Percentiles rank a stretch among this genome's conserved stretches.
Evolutionary conservation across 2,113 vertebrate genomes (phyloP).

Genomic region (Turdus rufiventris): DNA sequence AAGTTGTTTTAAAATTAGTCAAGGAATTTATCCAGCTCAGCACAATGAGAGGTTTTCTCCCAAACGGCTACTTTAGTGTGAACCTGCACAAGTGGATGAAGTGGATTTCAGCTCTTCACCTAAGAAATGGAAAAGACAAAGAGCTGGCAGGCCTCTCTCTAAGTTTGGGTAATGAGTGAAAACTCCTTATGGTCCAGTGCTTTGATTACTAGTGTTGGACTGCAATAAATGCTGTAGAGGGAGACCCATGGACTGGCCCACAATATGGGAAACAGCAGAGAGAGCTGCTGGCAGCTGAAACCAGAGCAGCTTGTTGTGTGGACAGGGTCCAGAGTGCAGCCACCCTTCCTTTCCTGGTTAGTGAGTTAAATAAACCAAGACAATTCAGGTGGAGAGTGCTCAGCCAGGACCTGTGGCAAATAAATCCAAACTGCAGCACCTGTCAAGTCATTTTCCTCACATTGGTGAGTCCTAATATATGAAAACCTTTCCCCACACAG

Average conservation of each 20-base stretch:
- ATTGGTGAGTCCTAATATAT: neutral
- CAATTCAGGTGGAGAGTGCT: neutral
- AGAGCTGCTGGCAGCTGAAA: neutral
- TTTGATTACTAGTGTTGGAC: neutral
- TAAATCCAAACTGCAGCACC: accelerated
- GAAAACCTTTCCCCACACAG: neutral
- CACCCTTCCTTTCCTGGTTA: neutral
- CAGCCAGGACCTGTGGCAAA: neutral
- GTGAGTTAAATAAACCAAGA: neutral
- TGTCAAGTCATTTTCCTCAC: accelerated
- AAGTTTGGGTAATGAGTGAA: neutral
- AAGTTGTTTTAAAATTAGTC: neutral
- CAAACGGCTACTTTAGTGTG: neutral
- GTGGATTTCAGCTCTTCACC: neutral
- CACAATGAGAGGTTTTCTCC: neutral
- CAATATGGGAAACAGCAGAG: neutral
- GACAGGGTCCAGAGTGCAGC: neutral
- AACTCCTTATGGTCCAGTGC: accelerated
- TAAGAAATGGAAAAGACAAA: neutral
- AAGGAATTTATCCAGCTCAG: neutral
- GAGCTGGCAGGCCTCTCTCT: neutral
- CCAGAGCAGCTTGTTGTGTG: neutral
- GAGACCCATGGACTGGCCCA: neutral
- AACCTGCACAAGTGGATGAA: neutral
- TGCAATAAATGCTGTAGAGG: neutral